Base-by-base conservation (phyloP, 2,797 vertebrate genomes). In the Psittacula echo region DNA sequence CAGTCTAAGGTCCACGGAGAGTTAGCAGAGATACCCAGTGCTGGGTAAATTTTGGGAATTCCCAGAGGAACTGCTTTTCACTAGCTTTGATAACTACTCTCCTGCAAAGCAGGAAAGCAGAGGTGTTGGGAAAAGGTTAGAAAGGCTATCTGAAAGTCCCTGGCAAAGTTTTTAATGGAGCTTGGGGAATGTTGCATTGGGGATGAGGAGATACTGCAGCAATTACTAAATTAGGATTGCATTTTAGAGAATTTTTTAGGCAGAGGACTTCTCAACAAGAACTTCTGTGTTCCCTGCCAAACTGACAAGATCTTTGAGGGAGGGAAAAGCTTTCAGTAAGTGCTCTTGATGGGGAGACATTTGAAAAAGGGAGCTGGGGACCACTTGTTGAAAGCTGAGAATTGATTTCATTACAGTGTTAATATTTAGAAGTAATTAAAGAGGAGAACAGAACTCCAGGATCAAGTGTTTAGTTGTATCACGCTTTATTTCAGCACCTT, bases 391-490 rank as follows among this genome's bases (percentile, higher is more conserved):
- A 60, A 73, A 88, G 54, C 20, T 56, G 88, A 92, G 81, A 41
- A 90, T 83, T 87, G 42, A 92, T 95, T 94, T 94, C 80, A 54
- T 84, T 77, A 39, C 50, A 80, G 68, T 72, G 85, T 93, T 97
- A 94, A 47, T 93, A 93, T 87, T 96, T 90, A 92, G 96, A 91
- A 93, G 80, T 94, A 94, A 95, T 94, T 96, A 65, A 85, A 72
- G 81, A 88, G 61, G 56, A 84, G 64, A 91, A 74, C 41, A 79
- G 51, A 91, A 79, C 56, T 89, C 39, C n/a, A 82, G 27, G 17
- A 93, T 86, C 24, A 71, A 89, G 90, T 82, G 53, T 77, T 89
- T 95, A 72, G 85, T 93, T 94, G 82, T 87, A 48, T 13, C 4
- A 0, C 41, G 84, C 71, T 91, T 81, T 86, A 68, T 90, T 72